Evolutionary conservation across 2,797 vertebrate species (phyloP), one percentile per base, ranked within the genome.

Genomic region (Eutrigla gurnardus): DNA sequence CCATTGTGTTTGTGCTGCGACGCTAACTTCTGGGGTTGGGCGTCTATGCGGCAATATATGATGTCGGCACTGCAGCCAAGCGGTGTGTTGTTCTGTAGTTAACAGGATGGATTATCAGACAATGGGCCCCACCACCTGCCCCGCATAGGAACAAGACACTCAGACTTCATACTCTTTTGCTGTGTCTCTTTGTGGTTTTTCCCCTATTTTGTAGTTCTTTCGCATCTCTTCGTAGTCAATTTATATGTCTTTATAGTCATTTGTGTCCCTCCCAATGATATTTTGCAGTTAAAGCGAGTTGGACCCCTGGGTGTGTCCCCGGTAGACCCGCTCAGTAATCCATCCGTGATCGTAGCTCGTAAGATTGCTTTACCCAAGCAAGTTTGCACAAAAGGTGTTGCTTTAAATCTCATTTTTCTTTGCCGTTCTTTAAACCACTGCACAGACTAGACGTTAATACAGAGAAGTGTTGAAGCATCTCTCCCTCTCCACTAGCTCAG

Each of bases 401-500:
- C 33, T 72, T 18, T 45, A n/a, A 49, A 60, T 17, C 33, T 2
- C 43, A 14, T 1, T 18, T 54, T 43, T 58, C 47, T 42, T 33
- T 58, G 15, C 4, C 42, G 5, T 64, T 32, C n/a, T 15, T 18
- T 36, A 15, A 25, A 47, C 13, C 15, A 6, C 32, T 32, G 33
- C 61, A 47, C 32, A 43, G 36, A 33, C 17, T 8, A 4, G 33
- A 25, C 3, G 0, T 12, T 42, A 36, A 59, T 10, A 53, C 17
- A 46, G 65, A 53, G 52, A 50, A 47, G 52, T 65, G 54, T 50
- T 45, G 45, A 57, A 53, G 63, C 40, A 2, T 70, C 45, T 65
- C 11, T 61, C 40, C 42, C 64, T 68, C 60, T 70, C 66, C 77
- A 17, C 50, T 60, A 57, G 69, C 79, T 65, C 77, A 10, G 65